Base-by-base conservation (phyloP, 2,888 invertebrate species). In the Ormyrus nitidulus region DNA sequence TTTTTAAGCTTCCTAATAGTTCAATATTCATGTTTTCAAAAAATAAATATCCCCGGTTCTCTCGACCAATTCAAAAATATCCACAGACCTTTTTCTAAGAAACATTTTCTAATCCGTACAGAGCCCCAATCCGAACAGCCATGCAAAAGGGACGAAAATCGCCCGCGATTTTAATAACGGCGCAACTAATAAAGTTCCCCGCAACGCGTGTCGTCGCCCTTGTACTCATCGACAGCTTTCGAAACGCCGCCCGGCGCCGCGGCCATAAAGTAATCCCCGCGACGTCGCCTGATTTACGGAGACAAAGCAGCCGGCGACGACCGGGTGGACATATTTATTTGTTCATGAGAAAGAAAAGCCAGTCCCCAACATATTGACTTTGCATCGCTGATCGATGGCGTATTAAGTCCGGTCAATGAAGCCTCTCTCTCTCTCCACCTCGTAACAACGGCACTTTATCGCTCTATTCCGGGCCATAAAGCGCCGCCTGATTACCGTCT, bases 401-500 rank as follows among this genome's bases (percentile, higher is more conserved):
- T n/a, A 66, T 66, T 34, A 34, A n/a, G 13, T 4, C 13, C 44
- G 44, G 34, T 34, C n/a, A 44, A 62, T 10, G 62, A 34, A 8
- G n/a, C 48, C 48, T n/a, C 8, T 64, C 6, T n/a, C 8, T 64
- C 6, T n/a, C 34, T 62, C 13, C 44, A 8, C 58, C 70, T 56
- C 44, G 46, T 73, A 66, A 59, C 66, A 44, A 51, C n/a, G 51
- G 48, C 69, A 54, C 69, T 81, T 83, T 80, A 82, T 82, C 83
- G 76, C 51, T 49, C 59, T 54, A 75, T 81, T 83, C 82, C 83
- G 79, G 65, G 34, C 74, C 83, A 81, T 83, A 83, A 83, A 83
- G 76, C 81, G 76, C 61, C 65, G 81, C 79, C 68, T 61, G 83
- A 82, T 83, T 83, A 76, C 79, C 65, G 48, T 34, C 34, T 34